Evolutionary conservation across 2,113 vertebrate species (phyloP), one percentile per base, ranked within the genome.

Genomic region (Pachyramphus minor): DNA sequence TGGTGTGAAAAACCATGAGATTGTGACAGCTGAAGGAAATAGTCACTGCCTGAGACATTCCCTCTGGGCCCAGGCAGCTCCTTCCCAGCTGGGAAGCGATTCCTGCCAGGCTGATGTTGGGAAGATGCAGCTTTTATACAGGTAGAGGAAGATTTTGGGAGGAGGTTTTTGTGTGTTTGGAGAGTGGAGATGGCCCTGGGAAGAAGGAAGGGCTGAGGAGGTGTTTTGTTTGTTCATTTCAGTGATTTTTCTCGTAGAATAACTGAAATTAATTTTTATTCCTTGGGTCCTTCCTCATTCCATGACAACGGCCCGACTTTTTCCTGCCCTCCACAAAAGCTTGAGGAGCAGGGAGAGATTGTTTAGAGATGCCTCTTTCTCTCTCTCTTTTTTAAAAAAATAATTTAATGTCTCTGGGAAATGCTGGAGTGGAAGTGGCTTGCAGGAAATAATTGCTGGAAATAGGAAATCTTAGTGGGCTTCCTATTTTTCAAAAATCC

Each of bases 231-330:
- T 31, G 8, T 56, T 58, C 50, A 4, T 59, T 13, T 20, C 49
- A 6, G 49, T 20, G 22, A 16, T 62, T 66, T 67, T 62, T 45
- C 39, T 69, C 55, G 24, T 37, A 22, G 16, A 41, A 7, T 33
- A 27, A 30, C 12, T 16, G 25, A 67, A 75, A 76, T 6, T 19
- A 52, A 20, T 2, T 64, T 83, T 73, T 73, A 16, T 60, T 77
- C 1, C 9, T 1, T 1, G 0, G 5, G 8, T 77, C 44, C 21
- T n/a, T n/a, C 4, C 2, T 64, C 42, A 11, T 11, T 24, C 31
- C 1, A 0, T 31, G 81, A 5, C 8, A 49, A 35, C 27, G 39
- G 47, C 14, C 1, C 1, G 42, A 7, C 2, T 80, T 91, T 35
- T 42, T 41, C n/a, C 44, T 63, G 47, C 25, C 62, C 33, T 78